These are phyloP conservation scores for Elysia crispata DNA, from an alignment of 2,888 invertebrate species.

Conservation along the genomic window DNA sequence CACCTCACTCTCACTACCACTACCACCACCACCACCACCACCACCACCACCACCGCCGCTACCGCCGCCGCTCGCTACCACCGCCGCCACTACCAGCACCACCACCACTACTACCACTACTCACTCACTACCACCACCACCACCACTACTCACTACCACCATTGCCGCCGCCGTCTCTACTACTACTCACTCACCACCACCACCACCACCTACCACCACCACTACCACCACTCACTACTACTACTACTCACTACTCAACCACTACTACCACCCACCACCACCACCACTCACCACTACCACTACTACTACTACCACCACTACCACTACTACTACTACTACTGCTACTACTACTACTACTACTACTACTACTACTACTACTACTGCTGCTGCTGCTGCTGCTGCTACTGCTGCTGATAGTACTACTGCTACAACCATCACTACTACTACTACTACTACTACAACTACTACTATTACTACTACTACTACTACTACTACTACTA, in stretches of 20 bases:
- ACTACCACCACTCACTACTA: too few relatives aligned
- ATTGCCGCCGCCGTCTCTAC: too few relatives aligned
- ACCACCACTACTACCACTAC: slow-evolving; percentile 36
- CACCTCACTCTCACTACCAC: slow-evolving; percentile 6
- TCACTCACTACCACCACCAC: too few relatives aligned
- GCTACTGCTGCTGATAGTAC: too few relatives aligned
- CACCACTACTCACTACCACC: too few relatives aligned
- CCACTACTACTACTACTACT: slow-evolving; percentile 46
- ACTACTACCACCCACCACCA: slow-evolving; percentile 22
- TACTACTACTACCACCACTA: slow-evolving; percentile 22
- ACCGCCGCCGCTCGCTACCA: slow-evolving; percentile 41
- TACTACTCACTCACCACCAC: too few relatives aligned
- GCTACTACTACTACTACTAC: slow-evolving; percentile 46
- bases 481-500: slow-evolving; percentile 23
- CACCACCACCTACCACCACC: too few relatives aligned
- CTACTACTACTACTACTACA: too few relatives aligned
- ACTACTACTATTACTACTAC: slow-evolving; percentile 33
- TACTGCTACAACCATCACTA: too few relatives aligned
- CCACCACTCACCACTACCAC: slow-evolving; percentile 20
- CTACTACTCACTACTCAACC: not conserved
- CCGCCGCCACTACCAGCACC: slow-evolving; percentile 39
- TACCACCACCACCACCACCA: slow-evolving; percentile 13
- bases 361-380: slow-evolving; percentile 43
- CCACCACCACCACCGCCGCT: slow-evolving; percentile 40
- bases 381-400: slow-evolving; percentile 6